phyloP scores from a whole-genome alignment of 2,888 invertebrate genomes.

The Philereme vetulata region DNA sequence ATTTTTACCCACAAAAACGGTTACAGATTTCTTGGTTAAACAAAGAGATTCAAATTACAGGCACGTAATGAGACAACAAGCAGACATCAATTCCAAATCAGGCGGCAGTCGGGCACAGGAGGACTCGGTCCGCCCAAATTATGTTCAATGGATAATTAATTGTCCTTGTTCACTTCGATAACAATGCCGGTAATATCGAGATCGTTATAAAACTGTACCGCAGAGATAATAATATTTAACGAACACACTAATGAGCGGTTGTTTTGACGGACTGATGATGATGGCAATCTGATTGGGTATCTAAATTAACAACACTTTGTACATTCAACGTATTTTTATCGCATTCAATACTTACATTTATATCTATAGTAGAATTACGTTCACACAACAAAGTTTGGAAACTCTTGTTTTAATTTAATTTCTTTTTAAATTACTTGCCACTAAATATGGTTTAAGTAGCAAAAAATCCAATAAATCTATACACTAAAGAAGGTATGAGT shows the following conservation, averaged over 20 bases:
- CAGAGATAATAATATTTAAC: slow-evolving; percentile 32
- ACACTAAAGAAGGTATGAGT: too few relatives aligned
- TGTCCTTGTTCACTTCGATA: slow-evolving; percentile 71
- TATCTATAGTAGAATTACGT: too few relatives aligned
- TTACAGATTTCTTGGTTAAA: not conserved
- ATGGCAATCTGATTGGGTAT: slow-evolving; percentile 10
- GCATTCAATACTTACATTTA: not conserved
- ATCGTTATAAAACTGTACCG: slow-evolving; percentile 63
- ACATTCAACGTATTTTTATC: not conserved
- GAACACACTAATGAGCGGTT: slow-evolving; percentile 36
- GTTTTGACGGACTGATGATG: slow-evolving; percentile 30
- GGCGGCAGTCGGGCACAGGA: slow-evolving; percentile 62
- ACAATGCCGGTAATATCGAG: slow-evolving; percentile 68
- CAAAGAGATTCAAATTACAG: slow-evolving; percentile 12
- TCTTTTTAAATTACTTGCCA: too few relatives aligned
- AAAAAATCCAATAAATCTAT: too few relatives aligned
- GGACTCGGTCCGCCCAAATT: slow-evolving; percentile 74
- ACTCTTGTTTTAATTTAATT: too few relatives aligned
- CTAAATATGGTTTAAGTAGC: too few relatives aligned
- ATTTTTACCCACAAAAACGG: not conserved
- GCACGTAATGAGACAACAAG: slow-evolving; percentile 48
- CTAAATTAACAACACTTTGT: not conserved
- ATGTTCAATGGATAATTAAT: slow-evolving; percentile 83
- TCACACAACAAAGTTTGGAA: too few relatives aligned
- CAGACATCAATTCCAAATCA: slow-evolving; percentile 60